Conservation (phyloP, 1,140 invertebrate genomes). For the Metopolophium dirhodum region DNA sequence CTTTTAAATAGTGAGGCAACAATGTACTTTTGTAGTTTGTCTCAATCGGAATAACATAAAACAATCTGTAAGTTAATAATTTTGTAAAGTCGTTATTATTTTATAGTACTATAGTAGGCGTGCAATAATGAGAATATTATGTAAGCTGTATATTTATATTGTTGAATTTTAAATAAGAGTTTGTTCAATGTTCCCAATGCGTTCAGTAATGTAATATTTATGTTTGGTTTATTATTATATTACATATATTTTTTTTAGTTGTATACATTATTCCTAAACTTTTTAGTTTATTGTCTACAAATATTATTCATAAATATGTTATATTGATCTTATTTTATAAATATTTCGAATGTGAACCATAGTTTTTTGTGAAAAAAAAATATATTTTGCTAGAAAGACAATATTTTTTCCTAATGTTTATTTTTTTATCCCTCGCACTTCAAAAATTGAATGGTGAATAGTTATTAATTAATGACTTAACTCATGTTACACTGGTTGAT, state of each 20-base stretch:
- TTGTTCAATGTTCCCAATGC: background rate
- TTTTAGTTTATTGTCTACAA: constrained; percentile 23
- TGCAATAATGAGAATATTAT: constrained; percentile 35
- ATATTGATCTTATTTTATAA: constrained; percentile 20
- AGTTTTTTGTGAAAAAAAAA: constrained; percentile 28
- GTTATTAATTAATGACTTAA: background rate
- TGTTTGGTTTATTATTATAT: constrained; percentile 31
- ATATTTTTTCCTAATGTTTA: background rate
- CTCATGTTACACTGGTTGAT: background rate
- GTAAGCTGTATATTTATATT: background rate
- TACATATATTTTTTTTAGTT: background rate
- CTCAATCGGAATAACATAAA: background rate
- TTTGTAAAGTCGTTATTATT: constrained; percentile 6
- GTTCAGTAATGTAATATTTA: background rate
- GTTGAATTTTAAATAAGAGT: constrained; percentile 1
- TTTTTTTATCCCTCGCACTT: background rate
- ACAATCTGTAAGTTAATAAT: background rate
- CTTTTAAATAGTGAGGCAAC: background rate
- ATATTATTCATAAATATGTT: background rate
- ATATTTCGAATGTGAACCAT: constrained; percentile 38
- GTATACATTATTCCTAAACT: constrained; percentile 8
- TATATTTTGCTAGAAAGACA: constrained; percentile 44
- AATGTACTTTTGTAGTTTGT: background rate
- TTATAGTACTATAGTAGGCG: background rate
- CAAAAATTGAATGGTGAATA: background rate